Evolutionary conservation across 1,140 invertebrate genomes (phyloP).

Genomic region (Bombus confusus): DNA sequence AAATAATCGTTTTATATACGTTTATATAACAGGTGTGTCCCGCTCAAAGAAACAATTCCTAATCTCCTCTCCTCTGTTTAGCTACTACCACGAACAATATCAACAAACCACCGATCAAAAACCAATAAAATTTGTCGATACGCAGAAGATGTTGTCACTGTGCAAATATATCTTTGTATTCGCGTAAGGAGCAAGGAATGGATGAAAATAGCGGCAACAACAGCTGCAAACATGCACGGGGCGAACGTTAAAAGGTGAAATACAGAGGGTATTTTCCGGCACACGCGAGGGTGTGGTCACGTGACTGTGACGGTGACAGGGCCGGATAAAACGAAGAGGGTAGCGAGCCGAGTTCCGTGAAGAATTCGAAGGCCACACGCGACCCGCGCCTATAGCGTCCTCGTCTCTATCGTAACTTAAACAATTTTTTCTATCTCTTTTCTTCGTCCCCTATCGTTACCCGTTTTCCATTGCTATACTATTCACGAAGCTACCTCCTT

Average conservation of each 20-base stretch:
- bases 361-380: constrained; percentile 62
- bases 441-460: not conserved
- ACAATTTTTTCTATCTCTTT: not conserved
- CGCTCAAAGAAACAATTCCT: not conserved
- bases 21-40: not conserved
- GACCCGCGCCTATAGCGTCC: constrained; percentile 20
- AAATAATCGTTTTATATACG: not conserved
- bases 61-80: too few relatives aligned
- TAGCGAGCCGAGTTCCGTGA: constrained; percentile 51
- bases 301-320: constrained; percentile 54
- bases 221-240: not conserved
- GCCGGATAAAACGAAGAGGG: constrained; percentile 36
- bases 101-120: not conserved
- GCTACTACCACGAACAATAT: not conserved
- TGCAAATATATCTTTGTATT: too few relatives aligned
- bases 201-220: too few relatives aligned
- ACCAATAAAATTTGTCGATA: not conserved
- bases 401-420: constrained; percentile 21
- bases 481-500: constrained; percentile 14
- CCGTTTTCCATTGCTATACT: not conserved
- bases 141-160: too few relatives aligned
- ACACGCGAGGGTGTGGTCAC: constrained; percentile 59
- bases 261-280: constrained; percentile 26
- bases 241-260: constrained; percentile 46
- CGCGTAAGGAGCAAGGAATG: too few relatives aligned